A percentile compares a stretch with the other conserved stretches of the same genome.
These are phyloP conservation scores for Dreissena rostriformis DNA, from an alignment of 1,140 invertebrate genomes.

Conservation along the genomic window DNA sequence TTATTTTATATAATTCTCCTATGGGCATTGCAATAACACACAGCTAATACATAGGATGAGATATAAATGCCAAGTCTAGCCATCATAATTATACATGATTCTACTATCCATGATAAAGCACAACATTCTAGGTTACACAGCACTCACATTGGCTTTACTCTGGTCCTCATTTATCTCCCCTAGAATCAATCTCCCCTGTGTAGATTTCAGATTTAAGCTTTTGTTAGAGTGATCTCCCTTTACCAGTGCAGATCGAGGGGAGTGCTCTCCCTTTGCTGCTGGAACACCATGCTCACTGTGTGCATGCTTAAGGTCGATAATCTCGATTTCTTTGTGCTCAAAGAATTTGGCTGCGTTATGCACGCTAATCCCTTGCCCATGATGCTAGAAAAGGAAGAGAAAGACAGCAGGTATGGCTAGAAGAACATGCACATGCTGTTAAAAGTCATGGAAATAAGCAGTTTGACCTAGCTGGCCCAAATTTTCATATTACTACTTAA, in stretches of 20 bases:
- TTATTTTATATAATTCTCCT: too few relatives aligned
- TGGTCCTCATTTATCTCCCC: slow-evolving; percentile 51
- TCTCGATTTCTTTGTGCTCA: slow-evolving; percentile 52
- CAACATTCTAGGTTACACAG: not conserved
- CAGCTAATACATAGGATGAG: too few relatives aligned
- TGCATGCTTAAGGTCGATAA: slow-evolving; percentile 30
- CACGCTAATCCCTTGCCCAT: not conserved
- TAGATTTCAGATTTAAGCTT: slow-evolving; percentile 5
- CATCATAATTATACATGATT: too few relatives aligned
- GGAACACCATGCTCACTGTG: not conserved
- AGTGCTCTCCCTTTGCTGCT: slow-evolving; percentile 7
- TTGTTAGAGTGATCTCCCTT: slow-evolving; percentile 23
- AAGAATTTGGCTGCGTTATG: slow-evolving; percentile 50
- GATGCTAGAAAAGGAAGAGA: slow-evolving; percentile 10
- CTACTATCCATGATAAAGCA: not conserved
- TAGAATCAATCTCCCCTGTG: slow-evolving; percentile 48
- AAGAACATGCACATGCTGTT: too few relatives aligned
- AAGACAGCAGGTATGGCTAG: not conserved
- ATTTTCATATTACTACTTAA: too few relatives aligned
- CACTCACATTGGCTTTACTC: slow-evolving; percentile 35
- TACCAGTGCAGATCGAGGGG: slow-evolving; percentile 11
- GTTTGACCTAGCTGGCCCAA: too few relatives aligned
- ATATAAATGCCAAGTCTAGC: too few relatives aligned
- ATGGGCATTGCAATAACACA: too few relatives aligned
- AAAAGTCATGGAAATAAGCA: too few relatives aligned